phyloP scores from a whole-genome alignment of 2,797 vertebrate species.

The Acrossocheilus fasciatus region DNA sequence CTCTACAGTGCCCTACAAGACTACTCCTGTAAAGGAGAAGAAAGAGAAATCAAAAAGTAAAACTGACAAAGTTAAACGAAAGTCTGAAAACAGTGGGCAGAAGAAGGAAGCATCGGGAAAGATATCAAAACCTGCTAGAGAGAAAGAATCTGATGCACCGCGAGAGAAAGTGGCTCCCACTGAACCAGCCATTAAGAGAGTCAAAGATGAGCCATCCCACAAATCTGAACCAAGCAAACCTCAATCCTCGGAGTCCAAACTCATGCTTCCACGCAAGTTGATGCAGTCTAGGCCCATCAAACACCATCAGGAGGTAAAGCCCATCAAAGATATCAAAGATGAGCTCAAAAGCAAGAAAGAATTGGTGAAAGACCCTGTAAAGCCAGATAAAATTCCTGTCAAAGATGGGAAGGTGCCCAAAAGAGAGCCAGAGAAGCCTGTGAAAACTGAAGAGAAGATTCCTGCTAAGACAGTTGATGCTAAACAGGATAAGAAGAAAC shows the following conservation, averaged over 20 bases:
- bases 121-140: constrained; percentile 70
- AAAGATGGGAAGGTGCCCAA: constrained; percentile 80
- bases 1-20: constrained; percentile 79
- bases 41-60: constrained; percentile 82
- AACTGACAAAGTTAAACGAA: constrained; percentile 83
- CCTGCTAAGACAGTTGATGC: constrained; percentile 72
- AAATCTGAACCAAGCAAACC: constrained; percentile 78
- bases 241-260: constrained; percentile 76
- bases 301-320: constrained; percentile 73
- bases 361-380: constrained; percentile 77
- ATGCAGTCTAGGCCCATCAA: constrained; percentile 61
- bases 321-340: constrained; percentile 81
- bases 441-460: constrained; percentile 72
- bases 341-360: constrained; percentile 75
- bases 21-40: constrained; percentile 84
- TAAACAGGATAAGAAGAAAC: constrained; percentile 84
- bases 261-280: constrained; percentile 76
- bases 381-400: constrained; percentile 72
- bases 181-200: constrained; percentile 79
- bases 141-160: constrained; percentile 72
- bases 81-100: constrained; percentile 71
- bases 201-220: constrained; percentile 81
- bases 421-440: constrained; percentile 74
- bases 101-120: constrained; percentile 73
- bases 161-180: constrained; percentile 77